Conservation (phyloP, 2,113 vertebrate genomes). For the Maccullochella peelii region DNA sequence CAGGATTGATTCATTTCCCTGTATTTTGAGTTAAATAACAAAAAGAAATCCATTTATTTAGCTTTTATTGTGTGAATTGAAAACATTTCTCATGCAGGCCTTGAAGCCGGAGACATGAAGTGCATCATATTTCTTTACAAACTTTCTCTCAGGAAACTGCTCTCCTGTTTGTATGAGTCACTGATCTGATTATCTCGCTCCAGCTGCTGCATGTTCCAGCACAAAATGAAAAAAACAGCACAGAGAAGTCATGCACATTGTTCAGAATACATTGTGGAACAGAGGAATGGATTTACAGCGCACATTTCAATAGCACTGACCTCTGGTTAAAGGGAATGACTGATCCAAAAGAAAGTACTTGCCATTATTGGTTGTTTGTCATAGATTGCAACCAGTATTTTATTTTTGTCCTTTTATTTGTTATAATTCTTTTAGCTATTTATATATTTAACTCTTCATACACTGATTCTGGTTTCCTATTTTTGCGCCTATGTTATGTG, state of each 20-base stretch:
- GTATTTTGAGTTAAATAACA: slow-evolving; percentile 11
- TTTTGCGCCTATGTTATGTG: neutral
- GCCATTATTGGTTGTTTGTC: neutral
- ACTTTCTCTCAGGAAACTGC: slow-evolving; percentile 11
- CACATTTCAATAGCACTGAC: slow-evolving; percentile 22
- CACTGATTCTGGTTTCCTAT: neutral
- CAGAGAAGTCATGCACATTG: slow-evolving; percentile 6
- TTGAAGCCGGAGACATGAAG: neutral
- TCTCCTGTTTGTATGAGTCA: slow-evolving; percentile 50
- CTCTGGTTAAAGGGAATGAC: slow-evolving; percentile 6
- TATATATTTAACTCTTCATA: neutral
- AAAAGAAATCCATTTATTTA: neutral
- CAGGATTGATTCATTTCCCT: slow-evolving; percentile 39
- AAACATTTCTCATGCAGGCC: neutral
- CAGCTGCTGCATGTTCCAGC: slow-evolving; percentile 49
- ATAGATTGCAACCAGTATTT: neutral
- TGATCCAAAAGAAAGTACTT: neutral
- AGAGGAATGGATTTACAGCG: slow-evolving; percentile 27
- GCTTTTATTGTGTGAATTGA: neutral
- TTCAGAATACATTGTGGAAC: slow-evolving; percentile 23
- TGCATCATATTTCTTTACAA: slow-evolving; percentile 7
- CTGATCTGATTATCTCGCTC: slow-evolving; percentile 57
- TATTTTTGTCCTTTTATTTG: neutral
- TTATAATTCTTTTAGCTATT: neutral
- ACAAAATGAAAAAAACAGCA: slow-evolving; percentile 41